Base-by-base conservation (phyloP, 2,113 vertebrate genomes). In the Gnathonemus echidnorhynchus region DNA sequence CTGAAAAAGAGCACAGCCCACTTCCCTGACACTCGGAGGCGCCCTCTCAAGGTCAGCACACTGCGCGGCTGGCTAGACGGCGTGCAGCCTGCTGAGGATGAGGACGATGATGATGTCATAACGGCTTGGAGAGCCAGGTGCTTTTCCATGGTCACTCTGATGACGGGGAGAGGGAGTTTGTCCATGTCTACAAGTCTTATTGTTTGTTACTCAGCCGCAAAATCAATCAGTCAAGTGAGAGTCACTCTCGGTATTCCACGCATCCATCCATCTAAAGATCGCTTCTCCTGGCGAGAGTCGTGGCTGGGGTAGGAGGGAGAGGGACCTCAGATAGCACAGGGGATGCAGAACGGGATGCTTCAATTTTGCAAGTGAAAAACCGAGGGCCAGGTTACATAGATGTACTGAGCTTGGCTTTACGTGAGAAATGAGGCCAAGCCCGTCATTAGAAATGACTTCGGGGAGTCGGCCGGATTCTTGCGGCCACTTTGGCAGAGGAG, bases 1-100 rank as follows among this genome's bases (percentile, higher is more conserved):
- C 88, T 39, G 66, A 89, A 74, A 92, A 87, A 91, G 74, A 87
- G 91, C 70, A 90, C n/a, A 3, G 77, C 88, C 74, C 45, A 49
- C 85, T 39, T 42, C 62, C 46, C 3, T 27, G n/a, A 49, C 70
- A 15, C 39, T 46, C 52, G 7, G 80, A 83, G 49, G 21, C 21
- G 49, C 35, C 4, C 35, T 48, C 49, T 56, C 35, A 35, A 90
- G 46, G 46, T 62, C 46, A 80, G 35, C 35, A 7, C 27, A 27
- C 27, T 13, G 3, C 19, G 74, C 17, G 24, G 66, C 48, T 89
- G 87, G 15, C 7, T 24, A 84, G 42, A 24, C 17, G 42, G 11
- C 19, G 58, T 31, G 2, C 7, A 17, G 31, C 24, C 31, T 48
- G 10, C 66, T 15, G 27, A 35, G 74, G 21, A 45, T 15, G 17